phyloP scores from a whole-genome alignment of 1,140 invertebrate genomes.

The Megalopta genalis region DNA sequence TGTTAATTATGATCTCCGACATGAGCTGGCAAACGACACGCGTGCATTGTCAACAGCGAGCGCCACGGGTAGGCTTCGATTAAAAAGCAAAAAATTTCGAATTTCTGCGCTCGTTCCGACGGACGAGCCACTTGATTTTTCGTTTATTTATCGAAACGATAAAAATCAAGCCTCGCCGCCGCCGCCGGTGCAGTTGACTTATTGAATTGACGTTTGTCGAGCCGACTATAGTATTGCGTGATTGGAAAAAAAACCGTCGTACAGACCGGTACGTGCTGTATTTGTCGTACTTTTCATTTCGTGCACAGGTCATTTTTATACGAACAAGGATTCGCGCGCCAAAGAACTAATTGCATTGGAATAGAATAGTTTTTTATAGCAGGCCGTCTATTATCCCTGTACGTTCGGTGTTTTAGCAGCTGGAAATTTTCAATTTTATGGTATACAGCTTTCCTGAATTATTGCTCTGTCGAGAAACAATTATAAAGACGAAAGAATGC shows the following conservation, averaged over 20 bases:
- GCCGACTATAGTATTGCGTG: not conserved
- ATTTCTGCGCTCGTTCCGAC: not conserved
- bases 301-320: not conserved
- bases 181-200: not conserved
- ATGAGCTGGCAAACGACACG: no score
- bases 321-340: not conserved
- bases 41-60: no score
- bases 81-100: not conserved
- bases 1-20: no score
- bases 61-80: no score
- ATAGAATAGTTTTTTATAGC: no score
- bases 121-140: not conserved
- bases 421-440: no score
- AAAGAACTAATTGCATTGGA: not conserved
- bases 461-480: no score
- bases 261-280: not conserved
- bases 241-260: not conserved
- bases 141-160: not conserved
- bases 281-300: not conserved
- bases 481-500: no score
- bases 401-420: no score
- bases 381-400: no score
- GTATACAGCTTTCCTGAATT: no score
- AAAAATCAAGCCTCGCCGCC: not conserved
- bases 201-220: not conserved